Evolutionary conservation across 1,140 invertebrate genomes (phyloP).

Genomic region (Tetranychus cinnabarinus): DNA sequence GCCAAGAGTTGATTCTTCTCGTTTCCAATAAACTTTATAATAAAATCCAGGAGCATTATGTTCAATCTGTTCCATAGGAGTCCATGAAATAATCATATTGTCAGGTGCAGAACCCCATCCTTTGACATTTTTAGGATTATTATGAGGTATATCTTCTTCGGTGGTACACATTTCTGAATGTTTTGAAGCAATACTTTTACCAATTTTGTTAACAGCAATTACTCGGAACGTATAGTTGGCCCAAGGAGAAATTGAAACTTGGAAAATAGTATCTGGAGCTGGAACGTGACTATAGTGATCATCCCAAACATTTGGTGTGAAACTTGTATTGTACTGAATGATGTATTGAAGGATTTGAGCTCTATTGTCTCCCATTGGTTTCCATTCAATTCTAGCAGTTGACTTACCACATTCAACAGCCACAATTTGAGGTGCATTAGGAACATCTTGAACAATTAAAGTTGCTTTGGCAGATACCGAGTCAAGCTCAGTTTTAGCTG

Average conservation of each 20-base stretch:
- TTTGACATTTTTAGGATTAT: constrained; percentile 83
- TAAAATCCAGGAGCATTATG: constrained; percentile 82
- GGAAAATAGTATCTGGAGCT: constrained; percentile 48
- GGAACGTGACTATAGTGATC: constrained; percentile 44
- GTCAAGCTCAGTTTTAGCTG: constrained; percentile 73
- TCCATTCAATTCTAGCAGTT: constrained; percentile 54
- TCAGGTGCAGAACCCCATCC: constrained; percentile 62
- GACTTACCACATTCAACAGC: constrained; percentile 37
- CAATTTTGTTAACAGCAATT: constrained; percentile 75
- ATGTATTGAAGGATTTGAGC: constrained; percentile 73
- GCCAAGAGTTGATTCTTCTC: constrained; percentile 41
- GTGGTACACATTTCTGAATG: constrained; percentile 58
- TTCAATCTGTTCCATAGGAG: constrained; percentile 80
- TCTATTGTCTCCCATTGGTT: constrained; percentile 70
- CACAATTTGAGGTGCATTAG: constrained; percentile 53
- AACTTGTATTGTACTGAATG: constrained; percentile 81
- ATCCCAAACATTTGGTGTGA: constrained; percentile 78
- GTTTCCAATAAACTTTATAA: constrained; percentile 66
- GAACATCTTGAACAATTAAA: constrained; percentile 81
- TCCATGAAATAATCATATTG: constrained; percentile 86
- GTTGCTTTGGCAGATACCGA: constrained; percentile 54
- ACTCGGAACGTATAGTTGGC: constrained; percentile 92
- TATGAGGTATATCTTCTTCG: constrained; percentile 59
- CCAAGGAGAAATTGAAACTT: constrained; percentile 59
- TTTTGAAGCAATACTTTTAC: constrained; percentile 54